A percentile compares a stretch with the other conserved stretches of the same genome.
phyloP scores from a whole-genome alignment of 2,113 vertebrate species.

The Pluvialis apricaria region DNA sequence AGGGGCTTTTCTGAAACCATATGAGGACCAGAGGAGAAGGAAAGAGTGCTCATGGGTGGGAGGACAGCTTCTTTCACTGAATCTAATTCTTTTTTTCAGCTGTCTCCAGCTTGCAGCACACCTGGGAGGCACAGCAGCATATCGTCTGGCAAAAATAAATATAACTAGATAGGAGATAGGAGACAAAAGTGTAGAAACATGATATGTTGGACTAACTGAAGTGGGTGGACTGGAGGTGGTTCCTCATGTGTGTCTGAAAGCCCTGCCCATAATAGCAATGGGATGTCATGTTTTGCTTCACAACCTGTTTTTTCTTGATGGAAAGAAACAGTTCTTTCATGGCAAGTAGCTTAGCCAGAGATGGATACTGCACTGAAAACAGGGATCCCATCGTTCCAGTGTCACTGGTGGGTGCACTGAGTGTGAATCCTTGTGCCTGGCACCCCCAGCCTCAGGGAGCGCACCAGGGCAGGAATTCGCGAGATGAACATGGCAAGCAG shows the following conservation, averaged over 20 bases:
- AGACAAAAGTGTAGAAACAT: not conserved
- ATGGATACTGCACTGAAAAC: not conserved
- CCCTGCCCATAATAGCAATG: not conserved
- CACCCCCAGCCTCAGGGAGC: accelerated
- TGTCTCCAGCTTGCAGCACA: not conserved
- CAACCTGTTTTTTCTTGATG: not conserved
- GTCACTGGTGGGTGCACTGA: not conserved
- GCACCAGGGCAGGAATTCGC: not conserved
- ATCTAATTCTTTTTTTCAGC: not conserved
- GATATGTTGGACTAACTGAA: not conserved
- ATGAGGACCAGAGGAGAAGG: not conserved
- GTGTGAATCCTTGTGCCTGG: not conserved
- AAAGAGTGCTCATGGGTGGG: not conserved
- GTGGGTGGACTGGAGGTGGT: not conserved
- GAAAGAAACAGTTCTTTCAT: not conserved
- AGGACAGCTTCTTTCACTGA: not conserved
- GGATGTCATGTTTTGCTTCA: not conserved
- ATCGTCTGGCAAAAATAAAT: not conserved
- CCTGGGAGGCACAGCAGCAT: not conserved
- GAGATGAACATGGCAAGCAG: not conserved
- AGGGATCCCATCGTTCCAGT: not conserved
- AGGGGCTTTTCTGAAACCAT: not conserved
- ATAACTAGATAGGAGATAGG: not conserved
- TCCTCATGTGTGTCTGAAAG: not conserved
- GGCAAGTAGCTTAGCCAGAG: not conserved